Base-by-base conservation (phyloP, 2,888 invertebrate species). In the Euplagia quadripunctaria region DNA sequence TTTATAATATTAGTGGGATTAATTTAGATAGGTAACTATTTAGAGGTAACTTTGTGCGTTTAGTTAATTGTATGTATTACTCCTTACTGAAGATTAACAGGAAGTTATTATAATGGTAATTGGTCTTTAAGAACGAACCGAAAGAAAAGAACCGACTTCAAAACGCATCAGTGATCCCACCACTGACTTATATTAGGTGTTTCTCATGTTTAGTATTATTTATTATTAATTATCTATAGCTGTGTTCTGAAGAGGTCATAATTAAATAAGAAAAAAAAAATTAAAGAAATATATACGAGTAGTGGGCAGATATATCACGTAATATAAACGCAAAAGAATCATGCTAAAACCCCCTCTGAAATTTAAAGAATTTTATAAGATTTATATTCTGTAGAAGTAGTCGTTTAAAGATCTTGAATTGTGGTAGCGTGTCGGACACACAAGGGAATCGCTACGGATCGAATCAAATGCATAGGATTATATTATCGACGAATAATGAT, bases 171-270 rank as follows among this genome's bases (percentile, higher is more conserved):
- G n/a, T 55, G 55, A 55, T n/a, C 4, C 31, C 31, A 31, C 31
- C 31, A 31, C 31, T 31, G 31, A 31, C 31, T 31, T 31, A n/a
- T 9, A 17, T n/a, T 16, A 55, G n/a, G n/a, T 55, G n/a, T 55
- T 55, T 55, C 9, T n/a, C 7, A 52, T 52, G 55, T 55, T 55
- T 55, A 55, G 7, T n/a, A 9, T 55, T 55, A 55, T 55, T 55
- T 55, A 55, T 55, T 55, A n/a, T 55, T n/a, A 55, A 55, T 55
- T n/a, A n/a, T 55, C n/a, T 55, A 55, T n/a, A n/a, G n/a, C n/a
- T 55, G n/a, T 55, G 55, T 55, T 55, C 55, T 55, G 4, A 55
- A n/a, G n/a, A n/a, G n/a, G 4, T 52, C 55, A 55, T 55, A 1
- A 31, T 31, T 1, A 1, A n/a, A 55, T 55, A n/a, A 55, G 1